phyloP scores from a whole-genome alignment of 2,113 vertebrate genomes.

The Psilopogon haemacephalus region DNA sequence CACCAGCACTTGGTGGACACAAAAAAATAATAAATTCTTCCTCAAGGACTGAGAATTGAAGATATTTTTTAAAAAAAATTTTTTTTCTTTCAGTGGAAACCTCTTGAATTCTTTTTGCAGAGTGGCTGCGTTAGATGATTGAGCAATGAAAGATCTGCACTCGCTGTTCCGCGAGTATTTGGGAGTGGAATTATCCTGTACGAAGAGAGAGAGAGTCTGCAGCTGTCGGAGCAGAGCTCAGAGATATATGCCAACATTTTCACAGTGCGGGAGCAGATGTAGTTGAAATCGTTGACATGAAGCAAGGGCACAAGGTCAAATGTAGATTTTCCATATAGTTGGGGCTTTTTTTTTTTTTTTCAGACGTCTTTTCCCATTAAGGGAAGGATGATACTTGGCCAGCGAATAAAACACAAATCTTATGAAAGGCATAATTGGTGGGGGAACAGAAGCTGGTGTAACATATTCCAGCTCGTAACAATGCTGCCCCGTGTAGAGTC shows the following conservation, averaged over 20 bases:
- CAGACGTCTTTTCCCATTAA: slow-evolving; percentile 48
- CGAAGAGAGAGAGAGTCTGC: slow-evolving; percentile 51
- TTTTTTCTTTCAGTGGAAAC: slow-evolving; percentile 40
- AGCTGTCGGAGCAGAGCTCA: slow-evolving; percentile 65
- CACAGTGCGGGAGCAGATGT: slow-evolving; percentile 74
- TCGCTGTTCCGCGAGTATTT: background rate
- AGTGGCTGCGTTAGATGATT: background rate
- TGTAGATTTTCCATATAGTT: slow-evolving; percentile 65
- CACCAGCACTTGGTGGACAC: background rate
- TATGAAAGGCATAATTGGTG: slow-evolving; percentile 30
- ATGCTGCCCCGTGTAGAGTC: background rate
- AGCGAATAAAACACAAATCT: background rate
- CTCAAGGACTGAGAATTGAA: background rate
- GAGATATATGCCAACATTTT: slow-evolving; percentile 68
- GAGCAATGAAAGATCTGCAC: slow-evolving; percentile 7
- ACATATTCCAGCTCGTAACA: slow-evolving; percentile 34
- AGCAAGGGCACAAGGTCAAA: slow-evolving; percentile 67
- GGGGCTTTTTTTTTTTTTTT: background rate
- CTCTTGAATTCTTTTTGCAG: slow-evolving; percentile 34
- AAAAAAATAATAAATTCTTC: background rate
- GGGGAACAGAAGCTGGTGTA: slow-evolving; percentile 63
- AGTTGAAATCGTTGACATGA: slow-evolving; percentile 63
- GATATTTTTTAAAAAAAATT: no score
- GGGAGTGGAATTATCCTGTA: slow-evolving; percentile 40
- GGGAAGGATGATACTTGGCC: background rate